Evolutionary conservation across 2,113 vertebrate genomes (phyloP).

Genomic region (Entelurus aequoreus): DNA sequence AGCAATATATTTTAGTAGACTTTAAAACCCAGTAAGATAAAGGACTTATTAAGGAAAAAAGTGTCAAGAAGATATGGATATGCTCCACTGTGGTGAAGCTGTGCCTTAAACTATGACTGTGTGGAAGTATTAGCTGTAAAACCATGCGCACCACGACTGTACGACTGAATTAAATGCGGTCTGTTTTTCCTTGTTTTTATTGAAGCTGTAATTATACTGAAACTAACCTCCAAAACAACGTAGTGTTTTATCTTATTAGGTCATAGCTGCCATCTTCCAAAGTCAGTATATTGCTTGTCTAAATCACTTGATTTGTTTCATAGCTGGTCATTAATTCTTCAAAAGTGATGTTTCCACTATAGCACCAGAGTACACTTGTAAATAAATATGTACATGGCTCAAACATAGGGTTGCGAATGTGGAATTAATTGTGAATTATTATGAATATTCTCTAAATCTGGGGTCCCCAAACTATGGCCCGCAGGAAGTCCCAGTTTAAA

Average conservation of each 20-base stretch:
- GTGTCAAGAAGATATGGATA: slow-evolving; percentile 6
- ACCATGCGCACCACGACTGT: slow-evolving; percentile 25
- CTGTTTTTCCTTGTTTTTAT: slow-evolving; percentile 1
- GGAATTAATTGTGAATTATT: too few relatives aligned
- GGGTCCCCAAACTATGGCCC: too few relatives aligned
- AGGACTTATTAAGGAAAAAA: neutral
- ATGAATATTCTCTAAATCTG: too few relatives aligned
- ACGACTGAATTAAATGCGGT: slow-evolving; percentile 10
- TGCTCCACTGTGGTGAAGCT: slow-evolving; percentile 41
- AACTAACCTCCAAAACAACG: neutral
- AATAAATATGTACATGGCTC: too few relatives aligned
- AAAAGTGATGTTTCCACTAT: too few relatives aligned
- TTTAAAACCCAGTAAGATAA: slow-evolving; percentile 1
- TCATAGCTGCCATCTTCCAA: slow-evolving; percentile 4
- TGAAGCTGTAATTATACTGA: neutral
- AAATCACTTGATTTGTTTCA: too few relatives aligned
- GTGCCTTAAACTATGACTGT: slow-evolving; percentile 66
- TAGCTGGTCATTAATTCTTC: too few relatives aligned
- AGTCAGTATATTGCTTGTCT: too few relatives aligned
- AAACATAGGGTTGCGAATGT: too few relatives aligned
- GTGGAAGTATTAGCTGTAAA: slow-evolving; percentile 30
- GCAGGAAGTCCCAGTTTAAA: too few relatives aligned
- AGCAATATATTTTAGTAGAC: neutral
- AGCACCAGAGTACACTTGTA: too few relatives aligned
- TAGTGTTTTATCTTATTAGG: slow-evolving; percentile 1